phyloP scores from a whole-genome alignment of 2,797 vertebrate species.

The Cossypha dichroa region DNA sequence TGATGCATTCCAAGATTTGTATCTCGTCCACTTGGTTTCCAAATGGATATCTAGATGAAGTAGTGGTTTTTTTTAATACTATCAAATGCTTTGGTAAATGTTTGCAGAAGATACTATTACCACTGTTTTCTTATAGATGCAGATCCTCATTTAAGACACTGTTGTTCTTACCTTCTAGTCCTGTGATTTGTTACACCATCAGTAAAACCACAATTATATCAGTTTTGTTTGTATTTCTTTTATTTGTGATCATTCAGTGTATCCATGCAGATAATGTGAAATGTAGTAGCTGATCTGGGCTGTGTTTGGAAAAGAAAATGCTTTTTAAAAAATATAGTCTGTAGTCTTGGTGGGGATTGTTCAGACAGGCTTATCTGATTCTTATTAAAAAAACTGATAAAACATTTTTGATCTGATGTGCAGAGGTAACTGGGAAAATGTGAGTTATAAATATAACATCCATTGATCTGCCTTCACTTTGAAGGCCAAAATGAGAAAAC shows the following conservation, averaged over 20 bases:
- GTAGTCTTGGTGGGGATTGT: neutral
- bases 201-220: neutral
- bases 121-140: neutral
- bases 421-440: neutral
- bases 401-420: neutral
- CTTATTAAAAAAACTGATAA: neutral
- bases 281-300: neutral
- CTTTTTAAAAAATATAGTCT: neutral
- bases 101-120: neutral
- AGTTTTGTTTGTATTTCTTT: neutral
- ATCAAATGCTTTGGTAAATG: neutral
- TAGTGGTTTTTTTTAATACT: neutral
- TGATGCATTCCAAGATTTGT: neutral
- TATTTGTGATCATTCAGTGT: neutral
- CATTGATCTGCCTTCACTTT: neutral
- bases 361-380: neutral
- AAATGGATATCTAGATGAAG: neutral
- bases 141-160: neutral
- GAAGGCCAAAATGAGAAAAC: neutral
- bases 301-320: neutral
- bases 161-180: neutral
- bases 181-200: neutral
- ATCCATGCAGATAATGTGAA: neutral
- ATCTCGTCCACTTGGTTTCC: neutral
- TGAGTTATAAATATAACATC: neutral